phyloP scores from a whole-genome alignment of 2,113 vertebrate genomes.

The Zosterops lateralis region DNA sequence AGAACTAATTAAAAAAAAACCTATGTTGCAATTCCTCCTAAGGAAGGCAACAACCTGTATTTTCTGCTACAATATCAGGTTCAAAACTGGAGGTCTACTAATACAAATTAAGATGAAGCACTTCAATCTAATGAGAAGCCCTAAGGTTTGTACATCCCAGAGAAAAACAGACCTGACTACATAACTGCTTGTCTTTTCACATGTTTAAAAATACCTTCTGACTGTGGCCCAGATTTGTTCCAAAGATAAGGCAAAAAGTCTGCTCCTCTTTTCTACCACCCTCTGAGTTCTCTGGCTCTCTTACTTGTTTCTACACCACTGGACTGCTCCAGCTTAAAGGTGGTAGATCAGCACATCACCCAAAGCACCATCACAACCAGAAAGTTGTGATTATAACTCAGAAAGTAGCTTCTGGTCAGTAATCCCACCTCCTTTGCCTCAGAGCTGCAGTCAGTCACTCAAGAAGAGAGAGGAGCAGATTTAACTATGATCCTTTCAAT shows the following conservation, averaged over 20 bases:
- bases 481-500: not conserved
- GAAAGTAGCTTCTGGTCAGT: not conserved
- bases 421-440: not conserved
- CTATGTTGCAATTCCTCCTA: not conserved
- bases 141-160: not conserved
- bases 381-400: not conserved
- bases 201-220: rapidly evolving
- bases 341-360: not conserved
- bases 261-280: not conserved
- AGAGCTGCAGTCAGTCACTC: rapidly evolving
- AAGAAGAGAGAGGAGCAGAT: not conserved
- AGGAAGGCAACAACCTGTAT: rapidly evolving
- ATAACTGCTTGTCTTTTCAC: not conserved
- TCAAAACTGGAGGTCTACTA: not conserved
- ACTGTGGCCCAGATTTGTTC: not conserved
- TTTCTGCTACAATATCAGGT: not conserved
- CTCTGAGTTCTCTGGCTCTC: not conserved
- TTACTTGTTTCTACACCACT: not conserved
- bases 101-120: not conserved
- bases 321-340: not conserved
- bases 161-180: not conserved
- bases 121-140: not conserved
- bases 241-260: not conserved
- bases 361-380: not conserved
- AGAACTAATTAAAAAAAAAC: not conserved